Evolutionary conservation across 2,113 vertebrate genomes (phyloP).

Genomic region (Heterocephalus glaber): DNA sequence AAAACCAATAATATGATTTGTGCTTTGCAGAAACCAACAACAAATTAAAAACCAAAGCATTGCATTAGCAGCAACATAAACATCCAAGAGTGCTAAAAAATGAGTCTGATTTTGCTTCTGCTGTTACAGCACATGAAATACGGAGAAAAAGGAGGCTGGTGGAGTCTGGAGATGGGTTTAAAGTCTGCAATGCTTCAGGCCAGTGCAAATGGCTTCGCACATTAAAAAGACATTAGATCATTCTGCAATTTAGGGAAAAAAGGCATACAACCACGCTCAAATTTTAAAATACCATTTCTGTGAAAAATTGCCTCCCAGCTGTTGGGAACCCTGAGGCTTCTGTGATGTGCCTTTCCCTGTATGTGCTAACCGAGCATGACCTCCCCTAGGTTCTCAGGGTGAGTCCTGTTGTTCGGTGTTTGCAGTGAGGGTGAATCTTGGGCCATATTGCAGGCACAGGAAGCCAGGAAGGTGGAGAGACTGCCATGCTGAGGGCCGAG

Average conservation of each 20-base stretch:
- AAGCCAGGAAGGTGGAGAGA: slow-evolving; percentile 24
- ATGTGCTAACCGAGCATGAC: neutral
- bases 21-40: slow-evolving; percentile 65
- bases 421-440: slow-evolving; percentile 61
- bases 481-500: neutral
- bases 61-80: slow-evolving; percentile 60
- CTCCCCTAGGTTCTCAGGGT: neutral
- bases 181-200: slow-evolving; percentile 71
- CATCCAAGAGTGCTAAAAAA: slow-evolving; percentile 68
- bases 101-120: slow-evolving; percentile 60
- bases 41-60: slow-evolving; percentile 68
- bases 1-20: slow-evolving; percentile 67
- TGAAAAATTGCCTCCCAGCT: slow-evolving; percentile 57
- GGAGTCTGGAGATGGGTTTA: slow-evolving; percentile 45
- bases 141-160: slow-evolving; percentile 32
- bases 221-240: slow-evolving; percentile 66
- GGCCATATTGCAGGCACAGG: neutral
- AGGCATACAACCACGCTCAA: slow-evolving; percentile 60
- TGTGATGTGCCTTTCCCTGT: neutral
- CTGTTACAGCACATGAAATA: slow-evolving; percentile 72
- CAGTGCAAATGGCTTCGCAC: slow-evolving; percentile 68
- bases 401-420: neutral
- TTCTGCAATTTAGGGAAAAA: slow-evolving; percentile 60
- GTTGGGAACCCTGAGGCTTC: slow-evolving; percentile 6
- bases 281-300: slow-evolving; percentile 74